Evolutionary conservation across 2,113 vertebrate species (phyloP).

Genomic region (Phalacrocorax brasilianus): DNA sequence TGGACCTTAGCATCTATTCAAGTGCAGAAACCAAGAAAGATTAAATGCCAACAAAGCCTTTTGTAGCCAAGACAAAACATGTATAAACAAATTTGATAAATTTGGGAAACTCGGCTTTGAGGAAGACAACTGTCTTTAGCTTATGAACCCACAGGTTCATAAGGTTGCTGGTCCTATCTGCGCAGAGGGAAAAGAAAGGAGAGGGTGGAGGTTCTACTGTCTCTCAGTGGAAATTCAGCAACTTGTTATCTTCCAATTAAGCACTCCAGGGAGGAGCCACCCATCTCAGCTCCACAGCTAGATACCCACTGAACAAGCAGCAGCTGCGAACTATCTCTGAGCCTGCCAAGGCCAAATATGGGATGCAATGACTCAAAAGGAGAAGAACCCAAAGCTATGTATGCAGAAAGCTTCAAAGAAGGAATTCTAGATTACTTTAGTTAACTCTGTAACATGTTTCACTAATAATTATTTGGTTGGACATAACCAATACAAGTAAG

Average conservation of each 20-base stretch:
- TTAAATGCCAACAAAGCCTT: background rate
- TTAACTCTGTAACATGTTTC: background rate
- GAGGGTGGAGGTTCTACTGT: slow-evolving; percentile 30
- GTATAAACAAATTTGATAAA: background rate
- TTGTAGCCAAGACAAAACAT: rapidly evolving
- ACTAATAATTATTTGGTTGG: background rate
- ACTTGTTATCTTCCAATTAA: slow-evolving; percentile 41
- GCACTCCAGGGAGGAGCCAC: slow-evolving; percentile 45
- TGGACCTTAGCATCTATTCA: background rate
- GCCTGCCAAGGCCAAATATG: background rate
- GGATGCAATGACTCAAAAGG: background rate
- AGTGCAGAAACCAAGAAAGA: background rate
- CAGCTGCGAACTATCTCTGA: slow-evolving; percentile 1
- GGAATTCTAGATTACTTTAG: background rate
- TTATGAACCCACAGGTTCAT: background rate
- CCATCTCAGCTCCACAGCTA: background rate
- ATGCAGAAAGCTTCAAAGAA: background rate
- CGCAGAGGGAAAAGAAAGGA: background rate
- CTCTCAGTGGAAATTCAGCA: background rate
- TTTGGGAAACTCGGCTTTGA: background rate
- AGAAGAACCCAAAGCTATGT: background rate
- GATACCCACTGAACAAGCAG: slow-evolving; percentile 15
- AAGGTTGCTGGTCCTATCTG: background rate
- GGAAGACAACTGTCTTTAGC: background rate
- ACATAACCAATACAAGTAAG: background rate